phyloP scores from a whole-genome alignment of 2,113 vertebrate genomes.

The Canis aureus region DNA sequence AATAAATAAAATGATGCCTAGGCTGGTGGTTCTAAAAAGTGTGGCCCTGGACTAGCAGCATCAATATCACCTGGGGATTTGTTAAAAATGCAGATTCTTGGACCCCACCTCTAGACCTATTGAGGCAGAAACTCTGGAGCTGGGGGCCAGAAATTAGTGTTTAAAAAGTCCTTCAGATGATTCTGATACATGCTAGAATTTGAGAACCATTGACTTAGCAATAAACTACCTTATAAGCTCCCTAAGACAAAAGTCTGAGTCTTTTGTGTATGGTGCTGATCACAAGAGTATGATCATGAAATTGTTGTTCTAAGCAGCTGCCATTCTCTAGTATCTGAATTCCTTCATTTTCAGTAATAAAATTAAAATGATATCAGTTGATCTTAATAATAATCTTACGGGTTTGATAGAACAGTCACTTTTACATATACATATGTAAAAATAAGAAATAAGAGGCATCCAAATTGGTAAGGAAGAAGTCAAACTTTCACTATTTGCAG shows the following conservation, averaged over 20 bases:
- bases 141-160: background rate
- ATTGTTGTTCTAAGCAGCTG: constrained; percentile 5
- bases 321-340: constrained; percentile 25
- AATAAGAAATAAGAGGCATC: background rate
- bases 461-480: background rate
- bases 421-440: background rate
- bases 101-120: background rate
- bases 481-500: background rate
- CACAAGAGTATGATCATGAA: background rate
- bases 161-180: constrained; percentile 29
- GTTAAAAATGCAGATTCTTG: constrained; percentile 36
- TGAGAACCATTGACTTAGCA: background rate
- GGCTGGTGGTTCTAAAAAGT: background rate
- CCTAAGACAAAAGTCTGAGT: background rate
- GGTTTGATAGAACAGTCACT: background rate
- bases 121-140: constrained; percentile 9
- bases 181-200: constrained; percentile 26
- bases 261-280: background rate
- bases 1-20: background rate
- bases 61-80: background rate
- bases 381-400: constrained; percentile 34
- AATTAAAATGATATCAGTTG: constrained; percentile 6
- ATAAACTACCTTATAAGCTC: background rate
- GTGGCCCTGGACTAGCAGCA: background rate
- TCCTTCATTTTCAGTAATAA: constrained; percentile 44